A percentile compares a stretch with the other conserved stretches of the same genome.
Evolutionary conservation across 2,888 invertebrate genomes (phyloP).

Genomic region (Eubasilissa splendida): DNA sequence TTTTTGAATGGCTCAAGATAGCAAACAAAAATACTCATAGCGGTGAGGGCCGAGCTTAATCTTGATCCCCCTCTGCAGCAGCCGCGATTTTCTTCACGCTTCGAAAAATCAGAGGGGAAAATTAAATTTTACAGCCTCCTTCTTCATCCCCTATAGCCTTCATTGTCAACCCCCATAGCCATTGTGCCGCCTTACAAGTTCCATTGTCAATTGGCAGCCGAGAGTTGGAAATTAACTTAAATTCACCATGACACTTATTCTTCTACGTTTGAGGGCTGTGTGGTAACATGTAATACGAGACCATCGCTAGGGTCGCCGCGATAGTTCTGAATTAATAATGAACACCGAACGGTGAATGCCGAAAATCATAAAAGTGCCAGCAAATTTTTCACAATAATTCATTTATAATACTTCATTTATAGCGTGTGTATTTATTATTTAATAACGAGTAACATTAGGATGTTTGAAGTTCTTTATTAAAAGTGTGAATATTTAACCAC

Average conservation of each 20-base stretch:
- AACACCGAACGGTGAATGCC: too few relatives aligned
- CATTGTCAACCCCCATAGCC: slow-evolving; percentile 28
- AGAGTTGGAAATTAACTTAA: slow-evolving; percentile 51
- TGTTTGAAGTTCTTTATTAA: too few relatives aligned
- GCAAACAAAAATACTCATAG: too few relatives aligned
- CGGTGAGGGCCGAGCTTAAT: not conserved
- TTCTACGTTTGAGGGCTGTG: slow-evolving; percentile 12
- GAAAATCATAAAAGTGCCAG: too few relatives aligned
- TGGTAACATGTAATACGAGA: not conserved
- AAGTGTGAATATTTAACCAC: too few relatives aligned
- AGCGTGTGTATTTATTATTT: too few relatives aligned
- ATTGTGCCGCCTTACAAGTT: slow-evolving; percentile 45
- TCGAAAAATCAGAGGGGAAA: slow-evolving; percentile 52
- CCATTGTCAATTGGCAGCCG: slow-evolving; percentile 55
- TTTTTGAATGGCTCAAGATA: too few relatives aligned
- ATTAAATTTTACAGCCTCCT: slow-evolving; percentile 50
- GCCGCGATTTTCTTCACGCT: slow-evolving; percentile 45
- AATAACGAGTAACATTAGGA: too few relatives aligned
- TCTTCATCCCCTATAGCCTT: slow-evolving; percentile 12
- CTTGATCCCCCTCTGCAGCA: slow-evolving; percentile 13
- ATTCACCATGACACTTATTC: slow-evolving; percentile 51
- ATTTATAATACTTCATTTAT: too few relatives aligned
- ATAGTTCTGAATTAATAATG: too few relatives aligned
- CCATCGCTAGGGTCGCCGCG: not conserved
- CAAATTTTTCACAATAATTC: too few relatives aligned